Evolutionary conservation across 1,140 invertebrate genomes (phyloP).

Genomic region (Drosophila mayri): DNA sequence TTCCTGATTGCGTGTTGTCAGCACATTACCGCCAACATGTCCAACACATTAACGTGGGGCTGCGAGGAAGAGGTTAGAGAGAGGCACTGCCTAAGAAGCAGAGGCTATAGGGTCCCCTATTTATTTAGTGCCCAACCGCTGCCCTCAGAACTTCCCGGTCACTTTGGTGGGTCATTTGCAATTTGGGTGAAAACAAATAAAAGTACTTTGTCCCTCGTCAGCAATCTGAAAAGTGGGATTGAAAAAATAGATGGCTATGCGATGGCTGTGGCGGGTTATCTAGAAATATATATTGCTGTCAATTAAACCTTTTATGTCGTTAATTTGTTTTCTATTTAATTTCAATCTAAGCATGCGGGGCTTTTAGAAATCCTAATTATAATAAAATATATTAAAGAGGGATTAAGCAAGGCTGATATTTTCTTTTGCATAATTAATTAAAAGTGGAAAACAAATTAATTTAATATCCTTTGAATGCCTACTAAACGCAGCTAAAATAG

Average conservation of each 20-base stretch:
- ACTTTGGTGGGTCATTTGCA: constrained; percentile 57
- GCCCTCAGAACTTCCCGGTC: not conserved
- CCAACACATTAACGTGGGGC: constrained; percentile 71
- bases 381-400: no score
- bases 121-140: constrained; percentile 48
- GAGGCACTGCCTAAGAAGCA: not conserved
- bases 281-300: not conserved
- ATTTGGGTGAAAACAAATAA: constrained; percentile 74
- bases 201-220: constrained; percentile 5
- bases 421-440: not conserved
- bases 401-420: not conserved
- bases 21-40: constrained; percentile 77
- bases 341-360: not conserved
- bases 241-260: not conserved
- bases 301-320: not conserved
- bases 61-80: not conserved
- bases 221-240: constrained; percentile 9
- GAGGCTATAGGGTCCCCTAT: constrained; percentile 25
- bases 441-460: not conserved
- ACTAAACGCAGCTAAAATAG: not conserved
- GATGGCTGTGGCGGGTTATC: not conserved
- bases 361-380: not conserved
- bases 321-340: not conserved
- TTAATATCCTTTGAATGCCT: not conserved
- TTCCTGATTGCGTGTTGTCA: constrained; percentile 73